Evolutionary conservation across 2,797 vertebrate species (phyloP).

Genomic region (Enteromius thamalakanensis): DNA sequence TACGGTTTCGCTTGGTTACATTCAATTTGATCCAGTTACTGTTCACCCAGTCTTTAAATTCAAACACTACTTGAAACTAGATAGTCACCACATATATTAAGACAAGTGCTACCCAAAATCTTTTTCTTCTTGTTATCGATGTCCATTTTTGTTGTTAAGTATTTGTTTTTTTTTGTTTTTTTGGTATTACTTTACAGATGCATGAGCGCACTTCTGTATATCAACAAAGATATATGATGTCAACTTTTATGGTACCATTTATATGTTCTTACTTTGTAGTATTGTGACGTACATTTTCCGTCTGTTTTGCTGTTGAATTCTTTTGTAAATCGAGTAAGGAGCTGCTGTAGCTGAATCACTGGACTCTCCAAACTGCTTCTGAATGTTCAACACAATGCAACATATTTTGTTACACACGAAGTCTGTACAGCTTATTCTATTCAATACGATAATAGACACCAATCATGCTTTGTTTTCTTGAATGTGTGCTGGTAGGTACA

Average conservation of each 20-base stretch:
- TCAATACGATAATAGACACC: not conserved
- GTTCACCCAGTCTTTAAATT: conserved; percentile 6
- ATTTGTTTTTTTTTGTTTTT: not conserved
- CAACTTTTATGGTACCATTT: conserved; percentile 24
- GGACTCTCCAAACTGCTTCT: conserved; percentile 42
- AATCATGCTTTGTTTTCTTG: not conserved
- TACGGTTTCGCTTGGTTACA: not conserved
- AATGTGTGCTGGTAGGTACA: not conserved
- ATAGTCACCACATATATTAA: conserved; percentile 1
- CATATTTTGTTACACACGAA: not conserved
- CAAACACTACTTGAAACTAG: conserved; percentile 51
- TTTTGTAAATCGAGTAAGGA: conserved; percentile 47
- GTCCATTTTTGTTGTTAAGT: conserved; percentile 19
- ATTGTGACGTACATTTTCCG: conserved; percentile 12
- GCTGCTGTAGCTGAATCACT: conserved; percentile 45
- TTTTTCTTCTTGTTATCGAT: conserved; percentile 8
- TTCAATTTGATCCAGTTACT: conserved; percentile 3
- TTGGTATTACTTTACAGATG: conserved; percentile 9
- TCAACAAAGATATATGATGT: conserved; percentile 9
- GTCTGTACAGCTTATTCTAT: conserved; percentile 12
- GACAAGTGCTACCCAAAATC: conserved; percentile 18
- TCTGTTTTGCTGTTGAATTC: conserved; percentile 51
- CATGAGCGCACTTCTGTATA: conserved; percentile 12
- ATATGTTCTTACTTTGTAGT: conserved; percentile 20
- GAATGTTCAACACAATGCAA: conserved; percentile 8